Evolutionary conservation across 2,888 invertebrate genomes (phyloP).

Genomic region (Cyclophora albipunctata): DNA sequence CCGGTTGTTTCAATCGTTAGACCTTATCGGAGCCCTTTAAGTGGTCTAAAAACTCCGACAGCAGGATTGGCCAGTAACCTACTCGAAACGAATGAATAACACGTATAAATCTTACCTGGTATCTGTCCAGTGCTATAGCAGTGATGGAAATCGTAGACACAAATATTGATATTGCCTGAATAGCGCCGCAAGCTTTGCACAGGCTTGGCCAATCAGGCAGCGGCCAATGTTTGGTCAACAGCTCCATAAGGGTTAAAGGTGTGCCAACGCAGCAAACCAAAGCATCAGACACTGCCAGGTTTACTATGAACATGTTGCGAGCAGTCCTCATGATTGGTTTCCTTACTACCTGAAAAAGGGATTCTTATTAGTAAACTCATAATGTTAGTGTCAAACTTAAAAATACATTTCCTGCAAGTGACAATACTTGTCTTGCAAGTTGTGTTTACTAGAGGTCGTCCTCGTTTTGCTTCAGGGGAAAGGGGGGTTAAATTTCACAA

Average conservation of each 20-base stretch:
- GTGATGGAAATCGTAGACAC: slow-evolving; percentile 96
- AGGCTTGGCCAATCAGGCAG: slow-evolving; percentile 84
- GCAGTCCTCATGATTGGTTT: slow-evolving; percentile 94
- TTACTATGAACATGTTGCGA: slow-evolving; percentile 92
- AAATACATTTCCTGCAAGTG: slow-evolving; percentile 5
- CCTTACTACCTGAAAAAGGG: slow-evolving; percentile 78
- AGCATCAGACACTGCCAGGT: slow-evolving; percentile 90
- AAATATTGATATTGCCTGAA: slow-evolving; percentile 93
- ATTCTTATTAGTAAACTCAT: slow-evolving; percentile 3
- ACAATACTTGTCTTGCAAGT: slow-evolving; percentile 7
- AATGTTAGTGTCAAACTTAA: background rate
- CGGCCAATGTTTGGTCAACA: slow-evolving; percentile 90
- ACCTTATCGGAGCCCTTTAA: no score
- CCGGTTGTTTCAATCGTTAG: no score
- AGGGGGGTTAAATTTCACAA: no score
- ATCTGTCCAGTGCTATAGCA: slow-evolving; percentile 90
- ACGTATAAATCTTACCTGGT: slow-evolving; percentile 79
- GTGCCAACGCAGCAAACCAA: slow-evolving; percentile 92
- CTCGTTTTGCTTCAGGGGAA: no score
- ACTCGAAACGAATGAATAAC: no score
- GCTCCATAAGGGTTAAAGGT: slow-evolving; percentile 91
- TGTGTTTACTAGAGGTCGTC: no score
- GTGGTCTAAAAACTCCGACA: no score
- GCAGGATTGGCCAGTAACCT: no score
- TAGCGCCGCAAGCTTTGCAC: slow-evolving; percentile 90